Conservation (phyloP, 2,888 invertebrate species). For the Salpingus planirostris region DNA sequence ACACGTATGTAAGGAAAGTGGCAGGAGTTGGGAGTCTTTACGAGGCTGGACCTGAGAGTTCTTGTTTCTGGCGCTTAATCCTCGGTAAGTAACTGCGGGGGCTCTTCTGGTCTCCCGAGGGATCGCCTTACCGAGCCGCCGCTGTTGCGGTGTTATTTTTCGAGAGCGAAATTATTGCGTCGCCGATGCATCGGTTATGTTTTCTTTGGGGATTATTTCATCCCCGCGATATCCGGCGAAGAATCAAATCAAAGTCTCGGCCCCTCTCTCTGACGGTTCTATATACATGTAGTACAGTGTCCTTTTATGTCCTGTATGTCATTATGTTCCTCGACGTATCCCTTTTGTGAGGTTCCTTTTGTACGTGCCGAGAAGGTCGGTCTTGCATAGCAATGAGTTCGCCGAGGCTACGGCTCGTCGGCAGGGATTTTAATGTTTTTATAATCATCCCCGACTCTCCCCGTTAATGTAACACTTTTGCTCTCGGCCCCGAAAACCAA, state of each 20-base stretch:
- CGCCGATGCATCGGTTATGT: too few species aligned
- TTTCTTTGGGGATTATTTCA: too few species aligned
- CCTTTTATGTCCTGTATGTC: constrained; percentile 34
- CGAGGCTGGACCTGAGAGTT: constrained; percentile 22
- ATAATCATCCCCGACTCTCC: constrained; percentile 35
- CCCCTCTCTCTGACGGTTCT: too few species aligned
- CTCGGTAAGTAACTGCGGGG: constrained; percentile 11
- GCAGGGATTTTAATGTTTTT: constrained; percentile 42
- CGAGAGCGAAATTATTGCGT: too few species aligned
- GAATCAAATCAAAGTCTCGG: constrained; percentile 31
- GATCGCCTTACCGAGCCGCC: too few species aligned
- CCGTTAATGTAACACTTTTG: constrained; percentile 35
- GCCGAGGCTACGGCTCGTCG: constrained; percentile 21
- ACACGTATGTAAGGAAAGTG: constrained; percentile 19
- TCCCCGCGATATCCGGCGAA: constrained; percentile 6
- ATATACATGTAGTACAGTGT: constrained; percentile 36
- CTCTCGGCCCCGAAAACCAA: constrained; percentile 34
- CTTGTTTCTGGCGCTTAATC: constrained; percentile 20
- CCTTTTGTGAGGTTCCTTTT: constrained; percentile 40
- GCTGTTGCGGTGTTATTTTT: neutral
- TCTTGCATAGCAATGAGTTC: constrained; percentile 41
- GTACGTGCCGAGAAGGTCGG: constrained; percentile 33
- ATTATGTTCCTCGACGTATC: constrained; percentile 36
- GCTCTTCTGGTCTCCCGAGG: too few species aligned
- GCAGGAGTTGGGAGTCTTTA: constrained; percentile 25